phyloP scores from a whole-genome alignment of 2,113 vertebrate species.

The Poeciliopsis turrubarensis region DNA sequence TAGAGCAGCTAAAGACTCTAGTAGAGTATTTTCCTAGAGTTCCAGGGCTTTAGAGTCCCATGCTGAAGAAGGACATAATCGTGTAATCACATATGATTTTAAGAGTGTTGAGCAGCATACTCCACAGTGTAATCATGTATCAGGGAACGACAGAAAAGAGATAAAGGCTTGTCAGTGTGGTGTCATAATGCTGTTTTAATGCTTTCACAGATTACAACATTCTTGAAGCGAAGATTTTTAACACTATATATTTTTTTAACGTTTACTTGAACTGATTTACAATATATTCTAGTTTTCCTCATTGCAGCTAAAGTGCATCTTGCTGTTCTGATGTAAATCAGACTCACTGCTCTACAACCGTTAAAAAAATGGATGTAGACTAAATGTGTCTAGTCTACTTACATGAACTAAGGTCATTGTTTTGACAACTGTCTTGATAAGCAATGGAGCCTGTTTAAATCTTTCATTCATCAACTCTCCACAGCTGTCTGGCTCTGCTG shows the following conservation, averaged over 20 bases:
- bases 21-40: conserved; percentile 46
- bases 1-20: conserved; percentile 45
- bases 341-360: too few relatives aligned
- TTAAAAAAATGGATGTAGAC: not conserved
- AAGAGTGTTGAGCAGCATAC: conserved; percentile 16
- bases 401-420: not conserved
- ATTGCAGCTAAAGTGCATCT: not conserved
- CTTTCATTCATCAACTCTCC: not conserved
- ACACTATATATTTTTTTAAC: not conserved
- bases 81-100: conserved; percentile 63
- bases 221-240: not conserved
- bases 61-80: conserved; percentile 49
- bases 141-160: not conserved
- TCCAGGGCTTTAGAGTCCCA: conserved; percentile 45
- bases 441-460: not conserved
- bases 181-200: not conserved
- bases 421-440: not conserved
- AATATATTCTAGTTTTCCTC: not conserved
- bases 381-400: not conserved
- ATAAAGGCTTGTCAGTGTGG: conserved; percentile 31
- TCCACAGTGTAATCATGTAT: conserved; percentile 10
- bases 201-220: not conserved
- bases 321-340: not conserved
- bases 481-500: not conserved
- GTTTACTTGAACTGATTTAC: too few relatives aligned